phyloP scores from a whole-genome alignment of 2,888 invertebrate genomes.

The Gari tellinella region DNA sequence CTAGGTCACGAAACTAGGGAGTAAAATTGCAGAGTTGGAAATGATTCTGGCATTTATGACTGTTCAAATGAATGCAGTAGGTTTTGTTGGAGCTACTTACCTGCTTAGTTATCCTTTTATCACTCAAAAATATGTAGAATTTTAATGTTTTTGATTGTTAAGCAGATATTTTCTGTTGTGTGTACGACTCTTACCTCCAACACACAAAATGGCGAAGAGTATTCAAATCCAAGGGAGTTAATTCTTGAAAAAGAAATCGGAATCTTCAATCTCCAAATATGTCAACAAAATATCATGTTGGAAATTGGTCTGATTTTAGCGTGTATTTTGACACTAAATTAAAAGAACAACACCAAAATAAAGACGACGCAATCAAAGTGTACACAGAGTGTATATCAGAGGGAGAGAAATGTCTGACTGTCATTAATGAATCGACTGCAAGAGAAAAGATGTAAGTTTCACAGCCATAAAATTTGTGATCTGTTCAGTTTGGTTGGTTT shows the following conservation, averaged over 20 bases:
- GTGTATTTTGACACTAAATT: too few relatives aligned
- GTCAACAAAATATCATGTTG: constrained; percentile 20
- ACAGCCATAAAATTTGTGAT: too few relatives aligned
- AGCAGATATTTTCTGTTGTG: constrained; percentile 42
- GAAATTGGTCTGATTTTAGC: too few relatives aligned
- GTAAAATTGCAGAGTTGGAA: constrained; percentile 7
- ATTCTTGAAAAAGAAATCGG: not conserved
- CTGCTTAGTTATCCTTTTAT: too few relatives aligned
- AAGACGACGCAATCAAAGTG: constrained; percentile 30
- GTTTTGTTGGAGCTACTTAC: too few relatives aligned
- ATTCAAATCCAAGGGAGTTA: constrained; percentile 10
- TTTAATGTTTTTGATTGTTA: not conserved
- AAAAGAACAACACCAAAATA: constrained; percentile 12
- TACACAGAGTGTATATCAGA: constrained; percentile 38
- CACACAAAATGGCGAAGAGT: constrained; percentile 57
- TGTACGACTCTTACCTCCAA: constrained; percentile 49
- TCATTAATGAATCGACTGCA: constrained; percentile 16
- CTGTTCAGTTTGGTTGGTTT: too few relatives aligned
- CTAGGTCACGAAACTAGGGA: constrained; percentile 35
- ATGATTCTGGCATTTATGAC: too few relatives aligned
- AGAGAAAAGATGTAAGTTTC: constrained; percentile 41
- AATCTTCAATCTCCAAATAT: constrained; percentile 15
- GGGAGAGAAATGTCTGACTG: constrained; percentile 21
- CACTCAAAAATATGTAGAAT: too few relatives aligned
- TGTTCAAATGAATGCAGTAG: too few relatives aligned